phyloP scores from a whole-genome alignment of 2,888 invertebrate species.

The Phaedon cochleariae region DNA sequence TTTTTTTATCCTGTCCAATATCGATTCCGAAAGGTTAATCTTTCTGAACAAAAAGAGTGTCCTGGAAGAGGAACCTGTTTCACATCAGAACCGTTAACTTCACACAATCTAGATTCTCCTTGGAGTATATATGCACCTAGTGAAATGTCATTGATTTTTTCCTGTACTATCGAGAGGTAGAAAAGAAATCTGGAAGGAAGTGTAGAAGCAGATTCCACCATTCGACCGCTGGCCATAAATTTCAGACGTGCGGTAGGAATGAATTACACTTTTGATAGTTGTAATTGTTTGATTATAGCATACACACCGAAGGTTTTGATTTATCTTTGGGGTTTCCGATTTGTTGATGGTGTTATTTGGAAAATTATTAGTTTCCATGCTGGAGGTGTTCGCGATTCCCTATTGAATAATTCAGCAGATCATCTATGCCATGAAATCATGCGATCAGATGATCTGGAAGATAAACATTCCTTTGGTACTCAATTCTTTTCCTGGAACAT shows the following conservation, averaged over 20 bases:
- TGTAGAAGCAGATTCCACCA: conserved; percentile 32
- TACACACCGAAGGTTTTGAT: conserved; percentile 44
- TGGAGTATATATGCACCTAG: no score
- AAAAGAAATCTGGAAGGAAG: conserved; percentile 27
- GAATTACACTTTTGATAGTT: conserved; percentile 58
- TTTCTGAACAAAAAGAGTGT: no score
- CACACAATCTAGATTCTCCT: no score
- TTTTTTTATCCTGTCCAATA: no score
- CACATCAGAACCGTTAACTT: no score
- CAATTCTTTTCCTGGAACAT: no score
- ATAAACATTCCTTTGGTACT: background rate
- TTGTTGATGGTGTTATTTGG: background rate
- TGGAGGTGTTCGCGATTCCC: background rate
- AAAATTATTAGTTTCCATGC: background rate
- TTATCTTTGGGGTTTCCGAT: conserved; percentile 4
- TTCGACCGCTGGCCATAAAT: conserved; percentile 50
- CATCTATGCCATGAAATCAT: background rate
- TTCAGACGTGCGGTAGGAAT: conserved; percentile 53
- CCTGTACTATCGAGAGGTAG: background rate
- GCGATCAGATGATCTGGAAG: background rate
- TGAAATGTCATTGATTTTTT: background rate
- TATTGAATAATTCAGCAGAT: background rate
- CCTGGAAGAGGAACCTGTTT: no score
- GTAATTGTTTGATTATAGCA: conserved; percentile 58
- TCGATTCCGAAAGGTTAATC: no score